phyloP scores from a whole-genome alignment of 2,797 vertebrate genomes.

The Novumbra hubbsi region DNA sequence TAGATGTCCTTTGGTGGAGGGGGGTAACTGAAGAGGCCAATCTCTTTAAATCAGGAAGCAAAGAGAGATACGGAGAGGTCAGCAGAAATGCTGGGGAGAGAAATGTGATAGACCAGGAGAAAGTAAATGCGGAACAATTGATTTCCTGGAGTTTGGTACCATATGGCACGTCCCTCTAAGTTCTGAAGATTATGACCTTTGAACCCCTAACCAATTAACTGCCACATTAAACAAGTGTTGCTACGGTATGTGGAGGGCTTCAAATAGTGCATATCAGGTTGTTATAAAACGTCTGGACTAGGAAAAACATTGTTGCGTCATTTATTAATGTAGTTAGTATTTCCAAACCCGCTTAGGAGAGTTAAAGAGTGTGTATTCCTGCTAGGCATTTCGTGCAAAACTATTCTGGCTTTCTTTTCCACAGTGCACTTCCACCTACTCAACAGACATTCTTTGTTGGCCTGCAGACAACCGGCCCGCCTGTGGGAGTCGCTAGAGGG shows the following conservation, averaged over 20 bases:
- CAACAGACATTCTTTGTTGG: too few species aligned
- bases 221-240: background rate
- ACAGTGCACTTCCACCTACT: too few species aligned
- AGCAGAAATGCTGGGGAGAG: constrained; percentile 29
- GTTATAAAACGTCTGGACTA: background rate
- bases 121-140: constrained; percentile 30
- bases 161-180: too few species aligned
- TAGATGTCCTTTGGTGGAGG: constrained; percentile 27
- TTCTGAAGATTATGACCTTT: background rate
- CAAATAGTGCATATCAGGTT: background rate
- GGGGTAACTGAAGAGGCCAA: constrained; percentile 26
- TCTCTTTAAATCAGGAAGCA: constrained; percentile 19
- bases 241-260: background rate
- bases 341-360: too few species aligned
- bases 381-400: too few species aligned
- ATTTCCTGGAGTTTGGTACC: constrained; percentile 2
- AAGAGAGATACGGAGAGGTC: constrained; percentile 39
- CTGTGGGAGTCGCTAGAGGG: too few species aligned
- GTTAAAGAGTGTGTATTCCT: too few species aligned
- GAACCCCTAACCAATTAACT: background rate
- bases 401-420: too few species aligned
- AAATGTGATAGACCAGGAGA: constrained; percentile 26
- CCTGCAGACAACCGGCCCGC: too few species aligned
- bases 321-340: too few species aligned
- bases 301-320: background rate